phyloP scores from a whole-genome alignment of 2,888 invertebrate genomes.

The Pammene fasciana region DNA sequence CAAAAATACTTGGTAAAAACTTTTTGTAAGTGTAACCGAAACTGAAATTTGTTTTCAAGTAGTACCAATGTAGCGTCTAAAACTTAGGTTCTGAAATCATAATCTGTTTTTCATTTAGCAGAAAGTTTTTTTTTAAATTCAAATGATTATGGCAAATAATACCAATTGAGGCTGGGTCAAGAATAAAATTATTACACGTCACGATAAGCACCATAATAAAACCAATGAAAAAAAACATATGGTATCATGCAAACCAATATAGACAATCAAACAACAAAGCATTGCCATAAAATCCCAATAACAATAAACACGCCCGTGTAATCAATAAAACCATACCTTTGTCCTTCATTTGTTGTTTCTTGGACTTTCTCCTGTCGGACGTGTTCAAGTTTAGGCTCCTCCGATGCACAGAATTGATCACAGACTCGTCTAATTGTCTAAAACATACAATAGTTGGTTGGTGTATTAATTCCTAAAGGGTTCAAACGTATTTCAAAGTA shows the following conservation, averaged over 20 bases:
- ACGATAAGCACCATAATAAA: neutral
- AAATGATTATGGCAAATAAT: too few relatives aligned
- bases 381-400: constrained; percentile 71
- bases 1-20: too few relatives aligned
- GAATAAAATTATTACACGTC: neutral
- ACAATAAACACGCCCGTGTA: neutral
- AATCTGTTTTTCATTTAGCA: too few relatives aligned
- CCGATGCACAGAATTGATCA: constrained; percentile 88
- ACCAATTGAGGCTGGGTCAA: neutral
- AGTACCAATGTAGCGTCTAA: neutral
- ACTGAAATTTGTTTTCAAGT: too few relatives aligned
- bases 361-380: constrained; percentile 90
- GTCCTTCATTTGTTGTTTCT: constrained; percentile 83
- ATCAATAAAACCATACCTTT: constrained; percentile 83
- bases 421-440: constrained; percentile 86
- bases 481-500: too few relatives aligned
- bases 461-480: too few relatives aligned
- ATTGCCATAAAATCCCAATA: constrained; percentile 9
- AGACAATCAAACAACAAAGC: constrained; percentile 8
- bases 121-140: too few relatives aligned
- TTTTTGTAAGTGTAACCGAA: too few relatives aligned
- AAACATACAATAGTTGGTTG: constrained; percentile 32
- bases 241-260: constrained; percentile 13
- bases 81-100: neutral
- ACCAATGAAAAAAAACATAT: neutral